Evolutionary conservation across 2,888 invertebrate species (phyloP), one percentile per base, ranked within the genome.

Genomic region (Ophion ventricosus): DNA sequence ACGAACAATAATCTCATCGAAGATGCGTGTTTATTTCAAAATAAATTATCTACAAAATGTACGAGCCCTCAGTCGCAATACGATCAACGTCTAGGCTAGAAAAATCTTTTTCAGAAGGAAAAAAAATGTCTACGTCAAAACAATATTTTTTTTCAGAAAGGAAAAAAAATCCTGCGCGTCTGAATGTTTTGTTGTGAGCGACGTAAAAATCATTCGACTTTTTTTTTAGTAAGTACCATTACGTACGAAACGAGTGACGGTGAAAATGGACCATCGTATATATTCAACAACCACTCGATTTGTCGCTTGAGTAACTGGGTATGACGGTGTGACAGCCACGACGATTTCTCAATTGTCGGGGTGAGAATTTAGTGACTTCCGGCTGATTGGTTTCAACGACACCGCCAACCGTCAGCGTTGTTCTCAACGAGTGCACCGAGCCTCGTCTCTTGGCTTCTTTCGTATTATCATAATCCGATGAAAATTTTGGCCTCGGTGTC

Each of bases 271-370:
- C n/a, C 23, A n/a, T 40, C 25, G 49, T 29, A 23, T 20, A 17
- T 25, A 10, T 69, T 90, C 88, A 91, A 57, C 89, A 90, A 35
- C 82, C 89, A 77, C 88, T 90, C n/a, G 90, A 91, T 66, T 90
- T 90, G 67, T 91, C 91, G 85, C 89, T 91, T 49, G 86, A 90
- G 76, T 88, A 90, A 59, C 85, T 87, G 8, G 89, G 88, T 76
- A 91, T 88, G 11, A 88, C 89, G 14, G 90, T 91, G 69, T 91
- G 90, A 77, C 90, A 91, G 3, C 88, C 89, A 5, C 91, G 89
- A 64, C 87, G 89, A 73, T 90, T 87, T 57, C 90, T 86, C 25
- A 89, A n/a, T 70, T 88, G 88, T 67, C 87, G 86, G 0, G 89
- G 85, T 1, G 87, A 81, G 8, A 86, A 63, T 69, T 89, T 87